These are phyloP conservation scores for Littorina saxatilis DNA, from an alignment of 1,140 invertebrate species.

Conservation along the genomic window DNA sequence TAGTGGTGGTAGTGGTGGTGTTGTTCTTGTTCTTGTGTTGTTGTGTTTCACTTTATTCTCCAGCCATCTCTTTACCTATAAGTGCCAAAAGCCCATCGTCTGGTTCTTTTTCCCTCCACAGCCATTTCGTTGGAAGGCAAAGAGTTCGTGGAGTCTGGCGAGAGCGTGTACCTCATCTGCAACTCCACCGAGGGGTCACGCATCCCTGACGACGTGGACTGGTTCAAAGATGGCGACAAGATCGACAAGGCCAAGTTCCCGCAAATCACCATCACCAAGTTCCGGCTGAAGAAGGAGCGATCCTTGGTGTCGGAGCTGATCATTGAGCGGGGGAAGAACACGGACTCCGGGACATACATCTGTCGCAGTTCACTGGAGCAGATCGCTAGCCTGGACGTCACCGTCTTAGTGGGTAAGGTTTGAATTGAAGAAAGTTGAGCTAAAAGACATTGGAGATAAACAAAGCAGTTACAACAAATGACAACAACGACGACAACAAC, in stretches of 20 bases:
- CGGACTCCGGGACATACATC: conserved; percentile 64
- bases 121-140: conserved; percentile 61
- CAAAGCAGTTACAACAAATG: too few species aligned
- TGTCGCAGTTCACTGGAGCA: conserved; percentile 60
- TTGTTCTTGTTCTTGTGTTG: too few species aligned
- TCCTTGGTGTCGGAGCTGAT: conserved; percentile 49
- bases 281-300: conserved; percentile 29
- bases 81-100: too few species aligned
- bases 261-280: conserved; percentile 62
- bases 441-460: too few species aligned
- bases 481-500: too few species aligned
- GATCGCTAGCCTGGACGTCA: conserved; percentile 58
- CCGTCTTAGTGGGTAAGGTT: conserved; percentile 66
- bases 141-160: conserved; percentile 63
- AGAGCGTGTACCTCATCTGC: conserved; percentile 58
- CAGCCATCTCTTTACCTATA: too few species aligned
- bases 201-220: conserved; percentile 66
- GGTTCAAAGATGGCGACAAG: conserved; percentile 65
- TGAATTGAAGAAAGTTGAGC: too few species aligned
- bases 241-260: conserved; percentile 51
- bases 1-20: too few species aligned
- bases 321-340: conserved; percentile 57
- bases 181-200: conserved; percentile 65
- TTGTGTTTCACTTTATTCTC: too few species aligned
- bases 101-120: conserved; percentile 37